Base-by-base conservation (phyloP, 2,797 vertebrate genomes). In the Lutjanus argentimaculatus region DNA sequence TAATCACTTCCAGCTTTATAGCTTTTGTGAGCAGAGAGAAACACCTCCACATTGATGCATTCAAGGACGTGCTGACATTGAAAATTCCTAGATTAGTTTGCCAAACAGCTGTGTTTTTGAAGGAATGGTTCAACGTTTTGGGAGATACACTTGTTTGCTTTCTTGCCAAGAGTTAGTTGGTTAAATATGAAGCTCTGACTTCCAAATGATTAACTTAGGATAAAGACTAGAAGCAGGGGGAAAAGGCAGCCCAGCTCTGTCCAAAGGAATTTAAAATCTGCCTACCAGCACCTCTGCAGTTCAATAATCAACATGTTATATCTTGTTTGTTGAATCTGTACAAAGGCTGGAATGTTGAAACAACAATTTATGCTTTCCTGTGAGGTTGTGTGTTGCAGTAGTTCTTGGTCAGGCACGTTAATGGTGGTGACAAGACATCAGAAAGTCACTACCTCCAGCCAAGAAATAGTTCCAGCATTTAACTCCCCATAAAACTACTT, bases 61-160 rank as follows among this genome's bases (percentile, higher is more conserved):
- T 79, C 51, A 81, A 81, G 72, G 55, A 63, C 12, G 6, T 46
- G 21, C 45, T 72, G 40, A 72, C 40, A 56, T n/a, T 71, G 7
- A 57, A 30, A 53, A 6, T 49, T 57, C 61, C 2, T 9, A 5
- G 8, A 19, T 30, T 5, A 30, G 22, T 5, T 53, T 25, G 56
- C 8, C 58, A 17, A 57, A 55, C 64, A 59, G 58, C 58, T n/a
- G 15, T 36, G 9, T 25, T 14, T 63, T 19, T 21, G 65, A 58
- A 57, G 36, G n/a, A 58, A 10, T 9, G 46, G 7, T 3, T 19
- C 4, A 36, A 30, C 19, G 55, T 8, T 68, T 22, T 22, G 12
- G 19, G n/a, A 64, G 74, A 73, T 1, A 17, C 6, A 30, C 0
- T 55, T 1, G 17, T 45, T 65, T 56, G 19, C 42, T 52, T 77